Evolutionary conservation across 2,888 invertebrate genomes (phyloP), one percentile per base, ranked within the genome.

Genomic region (Scaptomyza polygonia): DNA sequence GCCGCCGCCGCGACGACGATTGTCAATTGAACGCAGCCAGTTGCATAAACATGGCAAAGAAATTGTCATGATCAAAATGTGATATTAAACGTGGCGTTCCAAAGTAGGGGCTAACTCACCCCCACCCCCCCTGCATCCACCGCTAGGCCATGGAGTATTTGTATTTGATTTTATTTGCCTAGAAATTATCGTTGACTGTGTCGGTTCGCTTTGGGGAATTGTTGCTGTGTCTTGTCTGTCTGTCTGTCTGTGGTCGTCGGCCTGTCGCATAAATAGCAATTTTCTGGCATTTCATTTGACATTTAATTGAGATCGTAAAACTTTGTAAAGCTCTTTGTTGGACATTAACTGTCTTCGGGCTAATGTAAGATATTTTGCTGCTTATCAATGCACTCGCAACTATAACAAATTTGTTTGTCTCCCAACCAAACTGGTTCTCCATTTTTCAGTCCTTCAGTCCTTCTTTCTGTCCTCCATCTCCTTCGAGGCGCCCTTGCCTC

Each of bases 1-100:
- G 54, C 75, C 54, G 65, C 72, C 54, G 54, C 57, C 67, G 59
- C 72, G 45, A 56, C 75, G 51, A 56, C 68, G 88, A 88, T 88
- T 88, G 88, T 89, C 86, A 88, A 89, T 89, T 88, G 88, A 84
- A 79, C 75, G 84, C 80, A 82, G 77, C 79, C 79, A 88, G 88
- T 88, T 89, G 89, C 88, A 88, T 89, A 88, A 88, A 89, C 86
- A 88, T 88, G 85, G 85, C 83, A 86, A 88, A 85, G 88, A 88
- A 88, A 89, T 89, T 88, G 88, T 89, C 88, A 88, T 88, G 88
- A 88, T 89, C 89, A 85, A 87, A 88, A 89, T 83, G 87, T 82
- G 87, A 86, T 82, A 82, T 82, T 82, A 85, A 85, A 86, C 84
- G 85, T 81, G 73, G 76, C 85, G 47, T 57, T 61, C 57, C 63